These are phyloP conservation scores for Drosophila quadrilineata DNA, from an alignment of 1,140 invertebrate species.

Conservation along the genomic window DNA sequence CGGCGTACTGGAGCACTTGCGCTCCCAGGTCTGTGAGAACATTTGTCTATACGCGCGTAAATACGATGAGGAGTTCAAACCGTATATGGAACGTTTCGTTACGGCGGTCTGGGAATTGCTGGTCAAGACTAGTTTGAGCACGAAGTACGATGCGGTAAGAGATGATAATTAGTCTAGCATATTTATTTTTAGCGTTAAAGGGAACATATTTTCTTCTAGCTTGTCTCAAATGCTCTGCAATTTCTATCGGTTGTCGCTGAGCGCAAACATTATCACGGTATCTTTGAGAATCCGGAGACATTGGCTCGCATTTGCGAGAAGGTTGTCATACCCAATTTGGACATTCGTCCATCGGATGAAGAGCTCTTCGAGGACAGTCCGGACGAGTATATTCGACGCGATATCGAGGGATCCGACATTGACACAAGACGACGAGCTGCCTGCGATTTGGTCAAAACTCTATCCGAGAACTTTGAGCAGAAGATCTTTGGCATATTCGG, in stretches of 20 bases:
- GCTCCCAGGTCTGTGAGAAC: slow-evolving; percentile 98
- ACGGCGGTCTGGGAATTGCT: slow-evolving; percentile 95
- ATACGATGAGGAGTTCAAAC: slow-evolving; percentile 97
- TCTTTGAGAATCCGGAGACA: slow-evolving; percentile 94
- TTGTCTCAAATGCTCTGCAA: slow-evolving; percentile 97
- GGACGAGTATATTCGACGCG: slow-evolving; percentile 97
- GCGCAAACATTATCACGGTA: slow-evolving; percentile 90
- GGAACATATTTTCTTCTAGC: slow-evolving; percentile 82
- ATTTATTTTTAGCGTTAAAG: too few relatives aligned
- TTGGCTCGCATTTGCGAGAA: slow-evolving; percentile 97
- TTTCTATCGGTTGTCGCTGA: slow-evolving; percentile 97
- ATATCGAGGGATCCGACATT: slow-evolving; percentile 99
- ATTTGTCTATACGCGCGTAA: slow-evolving; percentile 97
- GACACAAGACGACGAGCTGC: slow-evolving; percentile 97
- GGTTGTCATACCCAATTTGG: slow-evolving; percentile 98
- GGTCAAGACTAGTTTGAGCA: slow-evolving; percentile 89
- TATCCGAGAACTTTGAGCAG: slow-evolving; percentile 94
- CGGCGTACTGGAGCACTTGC: slow-evolving; percentile 94
- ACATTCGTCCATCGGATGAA: slow-evolving; percentile 96
- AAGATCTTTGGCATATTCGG: slow-evolving; percentile 96
- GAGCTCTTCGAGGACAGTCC: slow-evolving; percentile 99
- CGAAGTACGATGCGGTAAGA: slow-evolving; percentile 95
- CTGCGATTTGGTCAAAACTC: slow-evolving; percentile 96
- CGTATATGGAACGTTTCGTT: slow-evolving; percentile 94
- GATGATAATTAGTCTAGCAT: background rate